Evolutionary conservation across 2,113 vertebrate genomes (phyloP).

Genomic region (Fulica atra): DNA sequence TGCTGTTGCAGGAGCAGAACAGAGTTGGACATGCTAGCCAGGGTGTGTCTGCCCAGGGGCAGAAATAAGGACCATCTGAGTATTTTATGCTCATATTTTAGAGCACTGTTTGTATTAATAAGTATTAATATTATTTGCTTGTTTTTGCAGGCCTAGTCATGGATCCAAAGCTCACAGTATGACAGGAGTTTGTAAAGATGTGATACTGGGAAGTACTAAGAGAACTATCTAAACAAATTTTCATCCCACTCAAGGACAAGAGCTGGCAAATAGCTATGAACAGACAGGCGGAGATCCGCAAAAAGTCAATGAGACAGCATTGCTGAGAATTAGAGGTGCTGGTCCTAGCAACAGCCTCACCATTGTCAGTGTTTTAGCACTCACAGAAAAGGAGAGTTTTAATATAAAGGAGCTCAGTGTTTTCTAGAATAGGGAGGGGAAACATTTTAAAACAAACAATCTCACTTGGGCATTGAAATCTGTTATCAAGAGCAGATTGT

Average conservation of each 20-base stretch:
- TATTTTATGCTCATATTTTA: neutral
- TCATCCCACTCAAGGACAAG: neutral
- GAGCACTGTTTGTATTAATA: neutral
- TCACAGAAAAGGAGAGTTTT: neutral
- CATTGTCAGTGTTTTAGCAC: neutral
- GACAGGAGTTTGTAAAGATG: neutral
- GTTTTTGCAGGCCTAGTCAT: neutral
- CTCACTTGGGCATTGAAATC: neutral
- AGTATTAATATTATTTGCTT: neutral
- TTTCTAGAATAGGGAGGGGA: neutral
- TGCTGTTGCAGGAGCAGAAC: neutral
- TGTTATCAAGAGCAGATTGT: neutral
- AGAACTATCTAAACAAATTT: neutral
- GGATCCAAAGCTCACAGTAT: rapidly evolving
- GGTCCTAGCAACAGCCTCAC: neutral
- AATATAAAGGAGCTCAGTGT: neutral
- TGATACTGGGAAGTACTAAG: rapidly evolving
- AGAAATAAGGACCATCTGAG: neutral
- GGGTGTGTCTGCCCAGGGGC: too few relatives aligned
- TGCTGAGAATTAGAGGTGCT: neutral
- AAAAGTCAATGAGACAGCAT: neutral
- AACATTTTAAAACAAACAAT: neutral
- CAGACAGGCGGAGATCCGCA: neutral
- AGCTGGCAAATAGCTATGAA: neutral
- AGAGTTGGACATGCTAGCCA: neutral